These are phyloP conservation scores for Jordanella pulchra DNA, from an alignment of 2,797 vertebrate species.

Conservation along the genomic window DNA sequence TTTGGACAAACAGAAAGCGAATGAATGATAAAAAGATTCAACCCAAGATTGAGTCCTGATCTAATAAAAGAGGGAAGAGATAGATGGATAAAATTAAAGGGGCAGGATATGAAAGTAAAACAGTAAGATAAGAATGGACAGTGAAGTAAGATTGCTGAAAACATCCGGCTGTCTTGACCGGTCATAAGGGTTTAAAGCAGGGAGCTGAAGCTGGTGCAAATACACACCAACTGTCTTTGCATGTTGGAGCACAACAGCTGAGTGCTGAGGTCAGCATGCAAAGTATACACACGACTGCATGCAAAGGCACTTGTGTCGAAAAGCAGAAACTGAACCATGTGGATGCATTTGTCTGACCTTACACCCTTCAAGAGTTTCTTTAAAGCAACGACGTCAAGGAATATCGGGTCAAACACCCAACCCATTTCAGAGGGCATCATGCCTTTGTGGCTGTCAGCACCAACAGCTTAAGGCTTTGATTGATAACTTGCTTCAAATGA, in stretches of 20 bases:
- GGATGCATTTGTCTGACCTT: constrained; percentile 5
- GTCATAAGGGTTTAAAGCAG: constrained; percentile 19
- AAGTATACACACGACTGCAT: constrained; percentile 25
- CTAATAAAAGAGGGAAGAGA: constrained; percentile 5
- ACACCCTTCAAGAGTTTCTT: constrained; percentile 13
- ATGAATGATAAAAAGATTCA: not conserved
- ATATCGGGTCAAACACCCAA: constrained; percentile 26
- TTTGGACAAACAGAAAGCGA: constrained; percentile 4
- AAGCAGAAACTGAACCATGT: constrained; percentile 2
- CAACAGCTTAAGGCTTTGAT: constrained; percentile 65
- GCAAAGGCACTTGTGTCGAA: constrained; percentile 16
- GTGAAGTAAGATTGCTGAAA: not conserved
- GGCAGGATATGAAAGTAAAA: constrained; percentile 3
- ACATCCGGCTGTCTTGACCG: constrained; percentile 14
- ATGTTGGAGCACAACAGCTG: constrained; percentile 50
- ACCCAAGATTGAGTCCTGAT: not conserved
- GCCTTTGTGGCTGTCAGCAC: constrained; percentile 71
- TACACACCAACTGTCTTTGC: constrained; percentile 62
- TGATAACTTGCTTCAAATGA: constrained; percentile 74
- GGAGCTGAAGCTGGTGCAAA: constrained; percentile 58
- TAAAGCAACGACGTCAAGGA: not conserved
- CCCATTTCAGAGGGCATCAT: constrained; percentile 30
- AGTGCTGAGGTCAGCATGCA: constrained; percentile 48
- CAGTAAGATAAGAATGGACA: not conserved
- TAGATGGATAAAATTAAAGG: constrained; percentile 14